Conservation (phyloP, 2,888 invertebrate genomes). For the Sinohyriopsis cumingii region DNA sequence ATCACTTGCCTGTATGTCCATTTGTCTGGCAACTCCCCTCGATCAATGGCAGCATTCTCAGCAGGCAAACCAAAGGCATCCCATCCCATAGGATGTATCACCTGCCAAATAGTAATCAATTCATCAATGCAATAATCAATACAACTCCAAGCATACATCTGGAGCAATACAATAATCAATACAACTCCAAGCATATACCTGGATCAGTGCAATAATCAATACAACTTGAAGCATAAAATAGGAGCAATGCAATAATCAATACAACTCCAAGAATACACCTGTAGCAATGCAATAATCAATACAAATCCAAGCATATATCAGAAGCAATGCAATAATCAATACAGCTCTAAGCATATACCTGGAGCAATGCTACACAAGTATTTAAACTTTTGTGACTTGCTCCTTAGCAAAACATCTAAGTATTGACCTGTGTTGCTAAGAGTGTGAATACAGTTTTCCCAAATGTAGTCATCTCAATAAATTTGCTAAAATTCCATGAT, state of each 20-base stretch:
- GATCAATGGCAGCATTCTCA: conserved; percentile 96
- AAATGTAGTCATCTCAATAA: neutral
- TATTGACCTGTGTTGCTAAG: neutral
- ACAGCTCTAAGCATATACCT: too few relatives aligned
- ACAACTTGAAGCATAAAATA: too few relatives aligned
- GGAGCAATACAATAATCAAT: too few relatives aligned
- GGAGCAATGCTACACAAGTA: too few relatives aligned
- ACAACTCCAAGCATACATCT: neutral
- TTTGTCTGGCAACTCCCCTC: conserved; percentile 82
- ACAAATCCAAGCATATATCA: too few relatives aligned
- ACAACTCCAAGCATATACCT: neutral
- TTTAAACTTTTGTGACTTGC: too few relatives aligned
- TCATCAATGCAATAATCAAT: neutral
- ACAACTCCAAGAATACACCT: too few relatives aligned
- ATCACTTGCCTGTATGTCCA: conserved; percentile 83
- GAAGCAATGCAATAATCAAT: too few relatives aligned
- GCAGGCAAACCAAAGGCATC: conserved; percentile 99
- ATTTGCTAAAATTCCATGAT: neutral
- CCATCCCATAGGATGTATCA: conserved; percentile 98
- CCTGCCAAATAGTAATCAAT: conserved; percentile 67
- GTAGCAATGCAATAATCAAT: too few relatives aligned
- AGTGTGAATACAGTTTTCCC: neutral
- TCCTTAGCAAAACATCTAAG: too few relatives aligned
- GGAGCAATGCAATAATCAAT: too few relatives aligned
- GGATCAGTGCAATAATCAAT: neutral